These are phyloP conservation scores for Drosophila falleni DNA, from an alignment of 2,888 invertebrate species.

Conservation along the genomic window DNA sequence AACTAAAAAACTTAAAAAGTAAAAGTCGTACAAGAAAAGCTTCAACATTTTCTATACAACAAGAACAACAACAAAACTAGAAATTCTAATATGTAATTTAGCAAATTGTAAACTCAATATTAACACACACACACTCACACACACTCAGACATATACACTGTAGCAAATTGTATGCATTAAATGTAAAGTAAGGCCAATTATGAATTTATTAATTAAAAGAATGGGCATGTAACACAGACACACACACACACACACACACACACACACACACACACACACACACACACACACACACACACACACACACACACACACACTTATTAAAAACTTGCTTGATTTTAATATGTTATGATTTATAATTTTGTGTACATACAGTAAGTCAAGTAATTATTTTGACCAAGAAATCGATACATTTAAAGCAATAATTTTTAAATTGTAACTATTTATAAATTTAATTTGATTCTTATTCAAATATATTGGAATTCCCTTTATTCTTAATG, in stretches of 20 bases:
- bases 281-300: not conserved
- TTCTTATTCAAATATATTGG: too few species aligned
- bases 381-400: not conserved
- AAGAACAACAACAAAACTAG: conserved; percentile 56
- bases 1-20: conserved; percentile 51
- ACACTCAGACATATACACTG: conserved; percentile 39
- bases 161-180: conserved; percentile 15
- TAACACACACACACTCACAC: too few species aligned
- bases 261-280: conserved; percentile 5
- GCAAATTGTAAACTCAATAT: conserved; percentile 71
- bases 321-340: not conserved
- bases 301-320: conserved; percentile 1
- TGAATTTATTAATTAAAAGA: conserved; percentile 50
- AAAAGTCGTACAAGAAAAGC: conserved; percentile 44
- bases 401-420: too few species aligned
- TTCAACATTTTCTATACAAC: conserved; percentile 70
- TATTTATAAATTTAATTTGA: too few species aligned
- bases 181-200: conserved; percentile 49
- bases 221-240: conserved; percentile 4
- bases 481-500: too few species aligned
- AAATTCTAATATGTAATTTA: conserved; percentile 70
- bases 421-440: too few species aligned
- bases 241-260: conserved; percentile 3
- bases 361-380: conserved; percentile 33
- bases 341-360: conserved; percentile 6